Evolutionary conservation across 2,888 invertebrate genomes (phyloP).

Genomic region (Zhuqinia jingwanae): DNA sequence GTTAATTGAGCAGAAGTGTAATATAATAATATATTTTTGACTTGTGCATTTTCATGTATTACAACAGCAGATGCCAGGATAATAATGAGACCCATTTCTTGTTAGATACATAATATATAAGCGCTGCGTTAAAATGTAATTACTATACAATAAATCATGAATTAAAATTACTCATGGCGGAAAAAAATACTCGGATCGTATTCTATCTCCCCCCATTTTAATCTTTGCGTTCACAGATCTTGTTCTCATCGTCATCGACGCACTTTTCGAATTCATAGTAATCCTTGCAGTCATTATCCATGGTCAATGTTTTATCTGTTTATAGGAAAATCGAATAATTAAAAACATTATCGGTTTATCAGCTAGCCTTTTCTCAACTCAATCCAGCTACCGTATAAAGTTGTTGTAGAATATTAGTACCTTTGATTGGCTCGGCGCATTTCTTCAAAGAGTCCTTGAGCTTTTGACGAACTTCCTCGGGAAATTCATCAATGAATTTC

Average conservation of each 20-base stretch:
- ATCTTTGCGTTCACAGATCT: slow-evolving; percentile 55
- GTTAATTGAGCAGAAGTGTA: slow-evolving; percentile 15
- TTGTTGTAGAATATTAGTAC: slow-evolving; percentile 30
- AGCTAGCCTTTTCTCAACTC: no score
- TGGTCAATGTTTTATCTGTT: slow-evolving; percentile 41
- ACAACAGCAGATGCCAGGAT: neutral
- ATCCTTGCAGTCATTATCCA: slow-evolving; percentile 52
- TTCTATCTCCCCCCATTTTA: slow-evolving; percentile 9
- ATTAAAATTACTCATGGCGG: neutral
- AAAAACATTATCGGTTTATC: no score
- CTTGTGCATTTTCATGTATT: neutral
- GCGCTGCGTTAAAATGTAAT: slow-evolving; percentile 8
- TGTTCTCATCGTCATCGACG: slow-evolving; percentile 60
- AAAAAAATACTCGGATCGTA: neutral
- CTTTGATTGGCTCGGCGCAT: slow-evolving; percentile 44
- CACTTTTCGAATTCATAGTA: slow-evolving; percentile 45
- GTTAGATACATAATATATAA: slow-evolving; percentile 36
- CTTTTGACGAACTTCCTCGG: slow-evolving; percentile 11
- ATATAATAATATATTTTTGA: no score
- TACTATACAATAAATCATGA: slow-evolving; percentile 18
- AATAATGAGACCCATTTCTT: slow-evolving; percentile 65
- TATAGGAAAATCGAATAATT: no score
- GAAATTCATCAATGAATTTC: slow-evolving; percentile 60
- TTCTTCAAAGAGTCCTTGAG: slow-evolving; percentile 42
- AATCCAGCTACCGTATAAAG: no score